Conservation (phyloP, 2,797 vertebrate genomes). For the Takifugu ocellatus region DNA sequence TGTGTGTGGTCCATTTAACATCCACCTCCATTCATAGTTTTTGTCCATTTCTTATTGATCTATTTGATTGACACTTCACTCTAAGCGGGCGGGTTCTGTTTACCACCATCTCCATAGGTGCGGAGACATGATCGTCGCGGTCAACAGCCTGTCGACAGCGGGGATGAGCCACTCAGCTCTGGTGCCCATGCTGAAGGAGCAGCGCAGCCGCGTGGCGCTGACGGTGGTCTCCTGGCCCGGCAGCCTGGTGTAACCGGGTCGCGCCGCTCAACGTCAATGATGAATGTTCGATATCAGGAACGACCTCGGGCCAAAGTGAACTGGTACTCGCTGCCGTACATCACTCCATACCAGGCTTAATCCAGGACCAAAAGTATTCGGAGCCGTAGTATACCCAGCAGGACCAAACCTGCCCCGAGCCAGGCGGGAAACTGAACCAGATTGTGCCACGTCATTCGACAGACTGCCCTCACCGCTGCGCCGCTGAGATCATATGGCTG, state of each 20-base stretch:
- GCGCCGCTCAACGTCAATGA: conserved; percentile 32
- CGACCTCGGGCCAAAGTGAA: conserved; percentile 64
- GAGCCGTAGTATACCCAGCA: conserved; percentile 61
- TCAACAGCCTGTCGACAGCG: conserved; percentile 91
- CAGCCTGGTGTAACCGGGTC: conserved; percentile 84
- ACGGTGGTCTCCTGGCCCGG: conserved; percentile 98
- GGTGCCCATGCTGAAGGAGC: conserved; percentile 98
- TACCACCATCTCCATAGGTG: conserved; percentile 74
- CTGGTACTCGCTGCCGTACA: conserved; percentile 56
- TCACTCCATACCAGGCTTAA: conserved; percentile 64
- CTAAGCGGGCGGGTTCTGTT: conserved; percentile 9
- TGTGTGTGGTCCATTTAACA: too few relatives aligned
- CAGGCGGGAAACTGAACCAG: conserved; percentile 55
- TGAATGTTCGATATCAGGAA: conserved; percentile 62
- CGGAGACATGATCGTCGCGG: conserved; percentile 98
- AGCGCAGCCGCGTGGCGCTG: conserved; percentile 92
- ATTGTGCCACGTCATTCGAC: conserved; percentile 60
- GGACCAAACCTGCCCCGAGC: conserved; percentile 52
- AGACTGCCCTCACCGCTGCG: conserved; percentile 63
- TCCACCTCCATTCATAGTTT: too few relatives aligned
- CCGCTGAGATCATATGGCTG: conserved; percentile 71
- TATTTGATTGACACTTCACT: neutral
- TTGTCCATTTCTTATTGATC: neutral
- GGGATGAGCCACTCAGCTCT: conserved; percentile 98
- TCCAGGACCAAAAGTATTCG: conserved; percentile 72